Evolutionary conservation across 2,113 vertebrate genomes (phyloP).

Genomic region (Paratilapia polleni): DNA sequence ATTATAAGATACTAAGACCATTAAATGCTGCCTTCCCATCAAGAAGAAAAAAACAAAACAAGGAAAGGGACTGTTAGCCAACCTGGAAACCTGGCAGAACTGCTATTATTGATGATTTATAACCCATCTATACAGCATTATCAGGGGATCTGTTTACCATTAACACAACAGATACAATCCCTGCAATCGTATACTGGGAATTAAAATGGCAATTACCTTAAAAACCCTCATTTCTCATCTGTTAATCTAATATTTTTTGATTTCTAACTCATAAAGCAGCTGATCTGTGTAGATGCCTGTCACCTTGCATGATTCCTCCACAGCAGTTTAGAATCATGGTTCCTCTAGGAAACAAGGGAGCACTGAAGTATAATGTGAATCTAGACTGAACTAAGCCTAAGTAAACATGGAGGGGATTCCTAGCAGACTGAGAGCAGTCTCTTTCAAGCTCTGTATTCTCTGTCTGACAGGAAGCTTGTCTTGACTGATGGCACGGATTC

Average conservation of each 20-base stretch:
- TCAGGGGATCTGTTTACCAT: background rate
- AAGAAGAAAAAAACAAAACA: background rate
- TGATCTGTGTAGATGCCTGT: constrained; percentile 12
- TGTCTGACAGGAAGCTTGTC: background rate
- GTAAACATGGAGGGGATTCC: constrained; percentile 66
- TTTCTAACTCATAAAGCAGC: background rate
- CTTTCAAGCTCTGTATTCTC: constrained; percentile 9
- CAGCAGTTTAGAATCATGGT: background rate
- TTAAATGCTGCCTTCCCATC: background rate
- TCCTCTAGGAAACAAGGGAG: constrained; percentile 44
- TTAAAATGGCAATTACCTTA: too few relatives aligned
- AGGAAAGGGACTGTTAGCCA: background rate
- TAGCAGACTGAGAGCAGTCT: constrained; percentile 31
- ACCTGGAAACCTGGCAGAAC: too few relatives aligned
- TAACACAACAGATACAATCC: background rate
- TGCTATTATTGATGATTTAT: background rate
- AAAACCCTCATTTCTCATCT: background rate
- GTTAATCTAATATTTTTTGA: background rate
- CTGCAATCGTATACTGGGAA: background rate
- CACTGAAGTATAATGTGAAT: constrained; percentile 5
- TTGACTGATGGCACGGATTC: background rate
- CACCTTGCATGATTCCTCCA: constrained; percentile 58
- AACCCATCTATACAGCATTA: background rate
- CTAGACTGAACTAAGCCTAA: constrained; percentile 34
- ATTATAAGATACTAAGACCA: background rate